Percentiles rank a stretch among this genome's conserved stretches.
Evolutionary conservation across 2,797 vertebrate genomes (phyloP).

Genomic region (Tapera naevia): DNA sequence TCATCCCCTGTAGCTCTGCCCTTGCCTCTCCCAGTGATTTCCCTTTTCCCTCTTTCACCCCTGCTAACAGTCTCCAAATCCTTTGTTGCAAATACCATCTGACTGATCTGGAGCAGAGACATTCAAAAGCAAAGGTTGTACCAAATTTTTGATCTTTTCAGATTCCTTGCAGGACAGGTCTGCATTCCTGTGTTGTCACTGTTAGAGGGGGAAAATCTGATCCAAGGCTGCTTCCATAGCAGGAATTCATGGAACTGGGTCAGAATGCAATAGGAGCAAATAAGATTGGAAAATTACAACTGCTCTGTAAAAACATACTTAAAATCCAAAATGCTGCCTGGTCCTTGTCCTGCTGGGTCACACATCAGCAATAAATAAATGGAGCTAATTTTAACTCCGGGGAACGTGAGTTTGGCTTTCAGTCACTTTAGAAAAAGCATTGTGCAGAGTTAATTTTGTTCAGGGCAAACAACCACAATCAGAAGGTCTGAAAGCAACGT

Average conservation of each 20-base stretch:
- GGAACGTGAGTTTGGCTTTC: background rate
- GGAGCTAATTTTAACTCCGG: background rate
- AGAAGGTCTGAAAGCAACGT: background rate
- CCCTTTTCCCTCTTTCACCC: background rate
- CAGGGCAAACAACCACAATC: background rate
- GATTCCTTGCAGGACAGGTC: background rate
- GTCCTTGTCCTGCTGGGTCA: background rate
- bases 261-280: background rate
- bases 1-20: background rate
- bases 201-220: background rate
- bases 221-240: background rate
- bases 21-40: background rate
- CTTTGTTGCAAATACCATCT: background rate
- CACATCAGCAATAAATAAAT: background rate
- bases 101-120: constrained; percentile 5
- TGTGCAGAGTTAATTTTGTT: background rate
- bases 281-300: background rate
- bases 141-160: background rate
- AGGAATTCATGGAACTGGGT: background rate
- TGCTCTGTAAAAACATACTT: background rate
- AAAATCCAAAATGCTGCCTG: background rate
- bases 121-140: background rate
- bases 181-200: background rate
- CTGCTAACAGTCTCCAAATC: background rate
- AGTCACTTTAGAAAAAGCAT: background rate